phyloP scores from a whole-genome alignment of 2,888 invertebrate species.

The Noctua comes region DNA sequence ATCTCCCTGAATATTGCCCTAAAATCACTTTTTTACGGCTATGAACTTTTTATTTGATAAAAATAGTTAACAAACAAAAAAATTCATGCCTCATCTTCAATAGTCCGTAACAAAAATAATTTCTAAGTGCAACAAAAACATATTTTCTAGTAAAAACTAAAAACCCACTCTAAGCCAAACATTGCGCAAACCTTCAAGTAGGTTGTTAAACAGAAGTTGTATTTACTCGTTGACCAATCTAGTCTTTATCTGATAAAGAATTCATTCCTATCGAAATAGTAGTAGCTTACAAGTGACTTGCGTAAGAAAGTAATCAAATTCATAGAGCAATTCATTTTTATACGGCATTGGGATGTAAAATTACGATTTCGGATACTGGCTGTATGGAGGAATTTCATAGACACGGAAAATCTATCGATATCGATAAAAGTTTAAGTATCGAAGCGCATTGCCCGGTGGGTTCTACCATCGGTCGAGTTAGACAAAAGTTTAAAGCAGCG shows the following conservation, averaged over 20 bases:
- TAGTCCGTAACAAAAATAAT: constrained; percentile 10
- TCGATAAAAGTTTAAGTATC: constrained; percentile 10
- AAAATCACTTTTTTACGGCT: neutral
- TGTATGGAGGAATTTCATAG: constrained; percentile 3
- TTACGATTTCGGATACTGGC: constrained; percentile 14
- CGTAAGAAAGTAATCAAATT: constrained; percentile 45
- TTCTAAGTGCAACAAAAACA: constrained; percentile 37
- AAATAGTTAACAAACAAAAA: neutral
- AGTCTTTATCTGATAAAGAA: constrained; percentile 58
- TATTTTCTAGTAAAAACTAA: constrained; percentile 20
- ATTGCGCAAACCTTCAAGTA: constrained; percentile 54
- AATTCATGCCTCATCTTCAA: constrained; percentile 35
- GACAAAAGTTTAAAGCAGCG: neutral
- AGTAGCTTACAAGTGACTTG: constrained; percentile 24
- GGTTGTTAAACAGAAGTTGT: constrained; percentile 52
- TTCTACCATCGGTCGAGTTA: no score
- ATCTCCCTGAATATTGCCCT: neutral
- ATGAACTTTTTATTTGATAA: neutral
- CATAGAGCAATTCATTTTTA: constrained; percentile 32
- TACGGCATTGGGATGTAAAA: constrained; percentile 1
- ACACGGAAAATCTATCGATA: constrained; percentile 27
- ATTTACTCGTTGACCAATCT: constrained; percentile 55
- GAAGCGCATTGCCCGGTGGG: neutral
- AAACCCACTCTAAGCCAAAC: constrained; percentile 11
- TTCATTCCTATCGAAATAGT: constrained; percentile 42